Percentiles rank a stretch among this genome's conserved stretches.
Evolutionary conservation across 2,797 vertebrate genomes (phyloP).

Genomic region (Pseudotriccus pelzelni): DNA sequence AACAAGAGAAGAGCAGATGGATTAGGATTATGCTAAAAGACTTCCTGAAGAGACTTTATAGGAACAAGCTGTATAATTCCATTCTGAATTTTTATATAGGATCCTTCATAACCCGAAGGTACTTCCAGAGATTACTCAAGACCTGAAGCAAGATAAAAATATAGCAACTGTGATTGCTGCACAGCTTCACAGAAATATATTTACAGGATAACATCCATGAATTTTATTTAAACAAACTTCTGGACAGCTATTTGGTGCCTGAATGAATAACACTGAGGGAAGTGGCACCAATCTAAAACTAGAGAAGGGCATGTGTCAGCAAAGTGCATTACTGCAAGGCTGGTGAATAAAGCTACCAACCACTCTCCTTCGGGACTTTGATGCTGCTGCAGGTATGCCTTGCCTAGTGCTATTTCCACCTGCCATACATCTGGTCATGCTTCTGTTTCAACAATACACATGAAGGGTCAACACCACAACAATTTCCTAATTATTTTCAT

Average conservation of each 20-base stretch:
- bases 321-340: not conserved
- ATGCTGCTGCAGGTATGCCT: not conserved
- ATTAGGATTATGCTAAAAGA: not conserved
- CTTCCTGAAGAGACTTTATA: not conserved
- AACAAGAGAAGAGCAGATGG: not conserved
- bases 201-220: not conserved
- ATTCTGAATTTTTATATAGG: not conserved
- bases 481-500: conserved; percentile 29
- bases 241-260: not conserved
- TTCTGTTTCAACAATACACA: not conserved
- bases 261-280: not conserved
- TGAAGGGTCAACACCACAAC: not conserved
- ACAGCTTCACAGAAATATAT: not conserved
- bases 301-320: not conserved
- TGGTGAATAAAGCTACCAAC: not conserved
- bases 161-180: not conserved
- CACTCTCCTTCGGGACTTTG: not conserved
- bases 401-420: not conserved
- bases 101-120: not conserved
- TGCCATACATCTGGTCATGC: not conserved
- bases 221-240: not conserved
- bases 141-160: not conserved
- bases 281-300: not conserved
- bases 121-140: not conserved
- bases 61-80: not conserved